Evolutionary conservation across 1,140 invertebrate genomes (phyloP).

Genomic region (Ylistrum balloti): DNA sequence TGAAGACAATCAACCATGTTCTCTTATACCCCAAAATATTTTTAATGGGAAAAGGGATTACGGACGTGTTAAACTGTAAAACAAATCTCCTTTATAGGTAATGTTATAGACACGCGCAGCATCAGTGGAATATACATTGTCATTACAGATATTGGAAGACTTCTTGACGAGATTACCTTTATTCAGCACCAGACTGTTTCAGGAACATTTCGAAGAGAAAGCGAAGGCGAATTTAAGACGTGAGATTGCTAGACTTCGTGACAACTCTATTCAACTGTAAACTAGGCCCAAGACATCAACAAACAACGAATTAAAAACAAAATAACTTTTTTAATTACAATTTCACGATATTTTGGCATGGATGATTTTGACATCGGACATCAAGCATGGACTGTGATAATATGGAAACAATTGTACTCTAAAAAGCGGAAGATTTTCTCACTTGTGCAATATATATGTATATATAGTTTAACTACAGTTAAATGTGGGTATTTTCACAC

Average conservation of each 20-base stretch:
- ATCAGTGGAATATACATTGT: background rate
- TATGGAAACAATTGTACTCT: background rate
- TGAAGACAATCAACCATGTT: no score
- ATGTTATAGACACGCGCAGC: no score
- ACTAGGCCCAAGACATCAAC: background rate
- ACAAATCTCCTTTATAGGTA: no score
- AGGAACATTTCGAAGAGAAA: background rate
- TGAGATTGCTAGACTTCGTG: background rate
- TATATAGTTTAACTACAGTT: background rate
- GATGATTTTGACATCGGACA: background rate
- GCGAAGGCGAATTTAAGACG: background rate
- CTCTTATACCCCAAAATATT: no score
- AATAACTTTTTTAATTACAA: constrained; percentile 2
- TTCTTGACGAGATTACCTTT: background rate
- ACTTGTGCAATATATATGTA: background rate
- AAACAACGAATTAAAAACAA: background rate
- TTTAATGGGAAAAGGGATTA: no score
- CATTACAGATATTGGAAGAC: background rate
- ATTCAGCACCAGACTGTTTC: background rate
- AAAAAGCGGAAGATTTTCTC: background rate
- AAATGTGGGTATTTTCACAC: background rate
- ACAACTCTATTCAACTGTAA: background rate
- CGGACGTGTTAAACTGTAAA: no score
- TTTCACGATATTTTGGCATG: background rate
- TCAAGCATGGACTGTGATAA: background rate